Conservation (phyloP, 2,888 invertebrate species). For the Patella pellucida region DNA sequence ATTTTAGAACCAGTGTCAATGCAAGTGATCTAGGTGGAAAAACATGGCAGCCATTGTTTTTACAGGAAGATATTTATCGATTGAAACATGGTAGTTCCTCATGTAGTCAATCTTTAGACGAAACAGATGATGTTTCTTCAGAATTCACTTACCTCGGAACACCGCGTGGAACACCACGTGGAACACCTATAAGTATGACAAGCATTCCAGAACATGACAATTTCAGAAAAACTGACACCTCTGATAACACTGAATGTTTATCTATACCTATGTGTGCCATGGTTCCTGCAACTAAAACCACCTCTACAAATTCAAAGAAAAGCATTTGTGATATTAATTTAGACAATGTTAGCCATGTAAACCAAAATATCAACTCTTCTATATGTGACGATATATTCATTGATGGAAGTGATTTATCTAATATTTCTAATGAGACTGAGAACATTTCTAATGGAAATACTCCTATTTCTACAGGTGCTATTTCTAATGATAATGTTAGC, state of each 20-base stretch:
- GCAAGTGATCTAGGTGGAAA: constrained; percentile 80
- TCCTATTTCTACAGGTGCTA: neutral
- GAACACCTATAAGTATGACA: no score
- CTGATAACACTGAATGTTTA: no score
- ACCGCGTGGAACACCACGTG: neutral
- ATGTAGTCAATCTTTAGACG: constrained; percentile 13
- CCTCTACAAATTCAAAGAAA: no score
- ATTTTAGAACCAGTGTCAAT: constrained; percentile 60
- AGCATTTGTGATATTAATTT: no score
- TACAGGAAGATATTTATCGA: constrained; percentile 29
- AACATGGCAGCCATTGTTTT: constrained; percentile 78
- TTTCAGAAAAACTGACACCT: no score
- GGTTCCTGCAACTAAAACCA: no score
- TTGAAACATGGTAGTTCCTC: constrained; percentile 8
- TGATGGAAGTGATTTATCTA: neutral
- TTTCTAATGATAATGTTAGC: neutral
- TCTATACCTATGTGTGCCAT: no score
- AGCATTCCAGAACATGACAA: no score
- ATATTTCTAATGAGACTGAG: neutral
- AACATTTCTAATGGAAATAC: neutral
- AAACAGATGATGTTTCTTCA: constrained; percentile 17
- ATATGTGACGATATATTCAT: no score
- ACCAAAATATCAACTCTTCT: no score
- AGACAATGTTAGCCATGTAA: no score
- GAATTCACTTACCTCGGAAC: constrained; percentile 10